Evolutionary conservation across 2,888 invertebrate species (phyloP), one percentile per base, ranked within the genome.

Genomic region (Apoda limacodes): DNA sequence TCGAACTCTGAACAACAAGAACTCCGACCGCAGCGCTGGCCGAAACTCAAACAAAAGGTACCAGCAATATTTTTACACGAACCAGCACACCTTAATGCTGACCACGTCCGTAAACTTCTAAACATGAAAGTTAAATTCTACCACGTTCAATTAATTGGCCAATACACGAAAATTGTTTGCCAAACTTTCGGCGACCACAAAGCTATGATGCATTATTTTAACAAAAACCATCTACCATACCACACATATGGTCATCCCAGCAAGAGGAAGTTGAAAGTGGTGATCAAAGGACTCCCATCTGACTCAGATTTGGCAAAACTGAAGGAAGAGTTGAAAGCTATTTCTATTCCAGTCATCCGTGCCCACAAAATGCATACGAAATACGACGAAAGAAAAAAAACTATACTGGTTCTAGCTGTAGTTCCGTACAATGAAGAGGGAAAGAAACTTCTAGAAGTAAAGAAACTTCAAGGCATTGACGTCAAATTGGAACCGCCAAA

Each of bases 231-330:
- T 25, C 21, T 68, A 7, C 65, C 66, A 1, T 69, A 56, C 34
- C 66, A 71, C 25, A 72, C 72, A 5, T 70, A 50, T 43, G 59
- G 64, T 1, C 42, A 59, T 39, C 65, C 67, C 5, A 35, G 40
- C 5, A 57, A 62, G 30, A 56, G 55, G 30, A 65, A 60, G 45
- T 47, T 66, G 45, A 68, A 61, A 50, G 53, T 69, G 3, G 57
- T 69, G 0, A 56, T 71, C 10, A 58, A 47, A 46, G 67, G 66
- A n/a, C 43, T 74, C 0, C 56, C 62, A 1, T 40, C 41, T 21
- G 49, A 55, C 24, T 48, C 44, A 10, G 50, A 57, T 32, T 43
- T 66, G 19, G 35, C 41, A 23, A 33, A 38, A 30, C 35, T 74
- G 5, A 58, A 56, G 37, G 37, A 46, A 6, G 56, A 50, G 28